phyloP scores from a whole-genome alignment of 2,113 vertebrate species.

The Nettapus auritus region DNA sequence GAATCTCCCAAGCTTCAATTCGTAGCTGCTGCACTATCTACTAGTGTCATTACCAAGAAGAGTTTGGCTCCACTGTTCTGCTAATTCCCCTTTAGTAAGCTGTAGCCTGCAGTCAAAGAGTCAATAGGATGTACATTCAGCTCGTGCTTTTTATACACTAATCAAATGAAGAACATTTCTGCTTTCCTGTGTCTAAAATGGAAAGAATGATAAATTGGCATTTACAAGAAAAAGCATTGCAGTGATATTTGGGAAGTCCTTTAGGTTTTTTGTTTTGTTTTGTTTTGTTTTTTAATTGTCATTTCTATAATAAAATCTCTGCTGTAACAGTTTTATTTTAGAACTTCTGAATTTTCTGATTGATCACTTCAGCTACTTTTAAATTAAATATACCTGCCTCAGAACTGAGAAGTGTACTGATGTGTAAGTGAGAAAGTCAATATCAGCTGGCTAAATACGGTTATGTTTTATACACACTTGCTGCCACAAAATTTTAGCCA shows the following conservation, averaged over 20 bases:
- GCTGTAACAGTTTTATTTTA: background rate
- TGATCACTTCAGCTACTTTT: background rate
- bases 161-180: background rate
- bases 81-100: background rate
- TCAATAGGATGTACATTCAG: background rate
- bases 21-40: background rate
- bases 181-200: background rate
- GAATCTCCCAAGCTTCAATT: background rate
- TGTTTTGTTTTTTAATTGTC: background rate
- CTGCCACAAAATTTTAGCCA: background rate
- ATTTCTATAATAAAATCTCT: background rate
- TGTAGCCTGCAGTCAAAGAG: background rate
- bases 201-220: background rate
- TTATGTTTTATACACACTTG: background rate
- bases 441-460: background rate
- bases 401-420: background rate
- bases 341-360: background rate
- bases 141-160: background rate
- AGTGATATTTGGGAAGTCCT: background rate
- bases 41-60: background rate
- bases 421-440: background rate
- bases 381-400: background rate
- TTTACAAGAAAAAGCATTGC: background rate
- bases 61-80: background rate
- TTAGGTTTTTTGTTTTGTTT: background rate